These are phyloP conservation scores for Pterostichus niger DNA, from an alignment of 2,888 invertebrate species.

Conservation along the genomic window DNA sequence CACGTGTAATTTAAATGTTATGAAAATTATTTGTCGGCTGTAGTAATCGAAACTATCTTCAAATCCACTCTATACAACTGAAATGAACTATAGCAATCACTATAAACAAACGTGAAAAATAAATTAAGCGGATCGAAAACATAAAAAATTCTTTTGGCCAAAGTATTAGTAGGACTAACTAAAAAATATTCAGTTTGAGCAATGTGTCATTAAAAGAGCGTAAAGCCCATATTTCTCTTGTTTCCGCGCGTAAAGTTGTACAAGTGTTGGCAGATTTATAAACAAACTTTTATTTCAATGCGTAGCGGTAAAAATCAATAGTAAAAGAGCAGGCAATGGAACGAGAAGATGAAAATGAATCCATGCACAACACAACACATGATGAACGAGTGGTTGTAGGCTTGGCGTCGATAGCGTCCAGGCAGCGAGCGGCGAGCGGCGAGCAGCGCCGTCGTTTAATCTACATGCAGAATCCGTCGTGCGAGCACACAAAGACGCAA, in stretches of 20 bases:
- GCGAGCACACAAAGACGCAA: conserved; percentile 64
- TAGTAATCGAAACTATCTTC: too few species aligned
- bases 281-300: conserved; percentile 48
- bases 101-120: too few species aligned
- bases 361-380: conserved; percentile 12
- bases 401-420: conserved; percentile 32
- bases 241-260: too few species aligned
- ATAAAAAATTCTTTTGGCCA: too few species aligned
- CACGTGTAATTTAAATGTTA: too few species aligned
- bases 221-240: not conserved
- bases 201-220: not conserved
- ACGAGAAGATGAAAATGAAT: conserved; percentile 43
- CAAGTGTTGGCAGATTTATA: conserved; percentile 18
- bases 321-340: not conserved
- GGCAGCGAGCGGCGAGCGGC: not conserved
- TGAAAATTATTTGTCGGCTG: too few species aligned
- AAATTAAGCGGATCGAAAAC: too few species aligned
- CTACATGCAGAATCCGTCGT: conserved; percentile 66
- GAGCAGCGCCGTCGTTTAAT: conserved; percentile 59
- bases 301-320: not conserved
- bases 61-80: too few species aligned
- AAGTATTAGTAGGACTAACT: too few species aligned
- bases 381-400: not conserved
- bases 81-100: too few species aligned
- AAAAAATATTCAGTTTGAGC: not conserved